Base-by-base conservation (phyloP, 2,888 invertebrate species). In the Drosophila atroscutellata region DNA sequence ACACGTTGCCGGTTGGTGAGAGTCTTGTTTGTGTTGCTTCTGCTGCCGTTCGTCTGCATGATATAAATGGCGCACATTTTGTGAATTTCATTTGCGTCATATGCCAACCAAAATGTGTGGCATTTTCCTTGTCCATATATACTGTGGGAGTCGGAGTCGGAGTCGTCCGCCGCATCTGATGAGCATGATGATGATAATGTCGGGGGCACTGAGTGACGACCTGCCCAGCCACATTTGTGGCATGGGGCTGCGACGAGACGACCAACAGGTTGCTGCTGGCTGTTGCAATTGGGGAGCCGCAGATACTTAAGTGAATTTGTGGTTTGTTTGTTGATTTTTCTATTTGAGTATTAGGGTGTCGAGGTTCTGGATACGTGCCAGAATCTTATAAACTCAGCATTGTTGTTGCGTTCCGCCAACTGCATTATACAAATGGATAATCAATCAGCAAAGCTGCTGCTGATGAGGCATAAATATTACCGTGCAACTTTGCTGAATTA, bases 11-110 rank as follows among this genome's bases (percentile, higher is more conserved):
- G 34, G 61, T 28, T 28, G 71, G 28, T 30, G 26, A 18, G 49
- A 37, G 54, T 30, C 30, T 39, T 28, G 34, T 47, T 20, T 34
- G 18, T 58, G 9, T 47, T 15, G 18, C 7, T 37, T 45, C 3
- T 45, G 20, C 24, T 45, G 55, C 49, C 56, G 65, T 34, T 69
- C 66, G 52, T 64, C 72, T 72, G 79, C 79, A 80, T 81, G 76
- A 77, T 89, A 86, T 84, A 89, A 89, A 89, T 89, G 87, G 86
- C 75, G 79, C 89, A 86, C 83, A 87, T 87, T 87, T 89, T 84
- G 89, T 85, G 89, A 85, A 89, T 87, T 89, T 87, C 87, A 87
- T 89, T 85, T 89, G 87, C 81, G 81, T 86, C 89, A 89, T 86
- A 86, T 89, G 85, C 86, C 80, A 81, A 70, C 83, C 77, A 70